phyloP scores from a whole-genome alignment of 2,113 vertebrate species.

The Cheilinus undulatus region DNA sequence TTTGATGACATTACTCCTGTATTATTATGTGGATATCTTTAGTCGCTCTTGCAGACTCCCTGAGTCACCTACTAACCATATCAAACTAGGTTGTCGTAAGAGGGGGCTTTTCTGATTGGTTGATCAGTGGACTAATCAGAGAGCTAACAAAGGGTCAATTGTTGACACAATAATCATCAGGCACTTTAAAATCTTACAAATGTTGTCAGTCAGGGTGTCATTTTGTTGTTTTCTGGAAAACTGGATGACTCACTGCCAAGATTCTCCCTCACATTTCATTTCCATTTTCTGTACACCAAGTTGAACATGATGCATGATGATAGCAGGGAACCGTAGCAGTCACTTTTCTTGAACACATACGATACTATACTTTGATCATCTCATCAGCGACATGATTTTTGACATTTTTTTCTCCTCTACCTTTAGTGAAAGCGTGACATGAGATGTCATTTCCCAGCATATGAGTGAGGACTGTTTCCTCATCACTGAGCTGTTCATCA shows the following conservation, averaged over 20 bases:
- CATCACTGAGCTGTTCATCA: conserved; percentile 50
- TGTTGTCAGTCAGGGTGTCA: conserved; percentile 44
- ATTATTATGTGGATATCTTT: too few species aligned
- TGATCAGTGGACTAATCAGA: too few species aligned
- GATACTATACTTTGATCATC: conserved; percentile 4
- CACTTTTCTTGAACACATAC: background rate
- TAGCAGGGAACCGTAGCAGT: conserved; percentile 35
- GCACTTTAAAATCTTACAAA: conserved; percentile 20
- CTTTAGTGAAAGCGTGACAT: conserved; percentile 26
- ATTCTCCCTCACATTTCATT: conserved; percentile 26
- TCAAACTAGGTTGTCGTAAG: too few species aligned
- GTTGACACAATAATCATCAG: background rate
- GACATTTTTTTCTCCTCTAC: background rate
- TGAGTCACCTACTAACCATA: too few species aligned
- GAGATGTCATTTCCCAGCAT: conserved; percentile 30
- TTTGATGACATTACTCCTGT: too few species aligned
- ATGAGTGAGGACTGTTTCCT: conserved; percentile 21
- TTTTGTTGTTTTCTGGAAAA: conserved; percentile 25
- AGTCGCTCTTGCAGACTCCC: too few species aligned
- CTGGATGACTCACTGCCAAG: conserved; percentile 24
- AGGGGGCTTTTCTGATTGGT: too few species aligned
- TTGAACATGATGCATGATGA: conserved; percentile 25
- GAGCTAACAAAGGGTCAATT: conserved; percentile 5
- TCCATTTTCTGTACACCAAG: conserved; percentile 23
- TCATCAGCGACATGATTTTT: conserved; percentile 26